phyloP scores from a whole-genome alignment of 2,888 invertebrate species.

The Endotricha flammealis region DNA sequence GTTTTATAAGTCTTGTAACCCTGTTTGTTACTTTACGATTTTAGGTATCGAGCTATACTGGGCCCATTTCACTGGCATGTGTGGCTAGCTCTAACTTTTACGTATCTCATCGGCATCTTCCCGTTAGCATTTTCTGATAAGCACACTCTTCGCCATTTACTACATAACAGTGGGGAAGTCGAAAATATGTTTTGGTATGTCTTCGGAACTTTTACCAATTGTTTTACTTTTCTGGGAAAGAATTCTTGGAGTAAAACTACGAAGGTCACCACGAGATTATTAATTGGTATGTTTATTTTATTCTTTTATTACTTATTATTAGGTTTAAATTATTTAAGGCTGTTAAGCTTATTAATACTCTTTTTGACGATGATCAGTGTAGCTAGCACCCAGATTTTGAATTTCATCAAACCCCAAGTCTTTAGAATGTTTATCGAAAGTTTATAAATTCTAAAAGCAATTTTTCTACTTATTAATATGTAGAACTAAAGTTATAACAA shows the following conservation, averaged over 20 bases:
- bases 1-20: too few relatives aligned
- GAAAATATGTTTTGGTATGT: conserved; percentile 94
- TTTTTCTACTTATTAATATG: too few relatives aligned
- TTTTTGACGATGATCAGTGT: too few relatives aligned
- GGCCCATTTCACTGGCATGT: conserved; percentile 91
- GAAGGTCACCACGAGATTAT: conserved; percentile 82
- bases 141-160: conserved; percentile 80
- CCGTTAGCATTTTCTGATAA: conserved; percentile 87
- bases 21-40: too few relatives aligned
- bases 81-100: conserved; percentile 84
- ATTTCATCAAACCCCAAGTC: too few relatives aligned
- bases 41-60: conserved; percentile 87
- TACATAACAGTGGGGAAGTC: conserved; percentile 83
- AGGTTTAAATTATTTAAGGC: too few relatives aligned
- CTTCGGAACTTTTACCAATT: conserved; percentile 90
- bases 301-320: too few relatives aligned
- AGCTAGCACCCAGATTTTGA: too few relatives aligned
- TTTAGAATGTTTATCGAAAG: too few relatives aligned
- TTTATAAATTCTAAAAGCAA: too few relatives aligned
- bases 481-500: too few relatives aligned
- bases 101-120: conserved; percentile 85
- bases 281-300: conserved; percentile 79
- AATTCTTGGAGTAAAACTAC: conserved; percentile 84
- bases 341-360: too few relatives aligned
- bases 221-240: conserved; percentile 83